phyloP scores from a whole-genome alignment of 2,113 vertebrate species.

The Corapipo altera region DNA sequence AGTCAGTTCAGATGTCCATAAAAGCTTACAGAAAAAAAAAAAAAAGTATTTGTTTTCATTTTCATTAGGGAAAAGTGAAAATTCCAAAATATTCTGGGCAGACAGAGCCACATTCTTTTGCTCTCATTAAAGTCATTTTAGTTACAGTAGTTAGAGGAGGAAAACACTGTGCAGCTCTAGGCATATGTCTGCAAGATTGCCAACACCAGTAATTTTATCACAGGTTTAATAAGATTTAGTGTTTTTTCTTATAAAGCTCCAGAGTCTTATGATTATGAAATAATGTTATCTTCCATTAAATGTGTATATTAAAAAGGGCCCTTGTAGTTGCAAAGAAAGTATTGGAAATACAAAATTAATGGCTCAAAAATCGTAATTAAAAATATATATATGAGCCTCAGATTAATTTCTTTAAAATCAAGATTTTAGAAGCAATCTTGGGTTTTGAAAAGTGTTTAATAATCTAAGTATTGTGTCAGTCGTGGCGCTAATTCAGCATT shows the following conservation, averaged over 20 bases:
- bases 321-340: neutral
- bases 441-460: neutral
- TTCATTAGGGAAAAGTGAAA: slow-evolving; percentile 36
- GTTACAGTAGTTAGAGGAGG: slow-evolving; percentile 38
- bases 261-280: slow-evolving; percentile 30
- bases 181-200: slow-evolving; percentile 40
- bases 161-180: slow-evolving; percentile 35
- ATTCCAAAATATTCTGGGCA: slow-evolving; percentile 25
- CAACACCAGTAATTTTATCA: slow-evolving; percentile 65
- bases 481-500: neutral
- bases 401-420: neutral
- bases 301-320: neutral
- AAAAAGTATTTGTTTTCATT: slow-evolving; percentile 22
- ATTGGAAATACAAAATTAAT: neutral
- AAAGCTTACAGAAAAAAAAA: neutral
- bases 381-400: neutral
- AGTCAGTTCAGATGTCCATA: slow-evolving; percentile 37
- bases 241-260: slow-evolving; percentile 18
- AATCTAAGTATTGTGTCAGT: neutral
- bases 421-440: neutral
- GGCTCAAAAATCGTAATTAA: neutral
- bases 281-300: slow-evolving; percentile 36
- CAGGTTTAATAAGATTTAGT: slow-evolving; percentile 35
- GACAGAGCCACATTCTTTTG: slow-evolving; percentile 31
- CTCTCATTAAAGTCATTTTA: slow-evolving; percentile 36